Base-by-base conservation (phyloP, 2,888 invertebrate species). In the Dryococelus australis region DNA sequence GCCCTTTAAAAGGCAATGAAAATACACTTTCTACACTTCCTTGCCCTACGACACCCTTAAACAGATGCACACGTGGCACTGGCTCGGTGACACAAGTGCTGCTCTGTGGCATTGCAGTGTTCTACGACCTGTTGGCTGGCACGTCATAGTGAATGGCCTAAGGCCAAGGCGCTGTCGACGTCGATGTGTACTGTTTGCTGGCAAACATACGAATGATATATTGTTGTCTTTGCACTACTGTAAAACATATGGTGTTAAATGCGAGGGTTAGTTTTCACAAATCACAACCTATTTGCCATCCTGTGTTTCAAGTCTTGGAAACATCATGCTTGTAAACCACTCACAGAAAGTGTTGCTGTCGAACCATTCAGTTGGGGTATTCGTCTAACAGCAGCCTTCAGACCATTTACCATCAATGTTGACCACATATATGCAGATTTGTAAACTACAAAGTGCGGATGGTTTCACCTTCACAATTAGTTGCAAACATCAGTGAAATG, bases 371-470 rank as follows among this genome's bases (percentile, higher is more conserved):
- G 90, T 91, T 84, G 88, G 88, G 4, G 91, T 91, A 0, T 78
- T 89, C 92, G 92, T 89, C 92, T 93, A 88, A 90, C 79, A 80
- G 90, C 89, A 85, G 85, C 26, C 65, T 65, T 8, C 5, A 65
- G 65, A 16, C 65, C 65, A 65, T 20, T 20, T 89, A 90, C 89
- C 12, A 89, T 91, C 93, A 93, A 93, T 16, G 91, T 90, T 79
- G 90, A 88, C 89, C 91, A 92, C 27, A 93, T 84, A 88, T 92
- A 86, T 87, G 90, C 89, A 0, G 92, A 90, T 89, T 92, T 93
- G 89, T 92, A 92, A 0, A 92, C 92, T 12, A 92, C 91, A 89
- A 92, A 93, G 47, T 90, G 90, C 6, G 92, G 92, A 51, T 93
- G 89, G 3, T 43, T 81, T 89, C 88, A 16, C 92, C 92, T 87